These are phyloP conservation scores for Picathartes gymnocephalus DNA, from an alignment of 2,113 vertebrate species.

Conservation along the genomic window DNA sequence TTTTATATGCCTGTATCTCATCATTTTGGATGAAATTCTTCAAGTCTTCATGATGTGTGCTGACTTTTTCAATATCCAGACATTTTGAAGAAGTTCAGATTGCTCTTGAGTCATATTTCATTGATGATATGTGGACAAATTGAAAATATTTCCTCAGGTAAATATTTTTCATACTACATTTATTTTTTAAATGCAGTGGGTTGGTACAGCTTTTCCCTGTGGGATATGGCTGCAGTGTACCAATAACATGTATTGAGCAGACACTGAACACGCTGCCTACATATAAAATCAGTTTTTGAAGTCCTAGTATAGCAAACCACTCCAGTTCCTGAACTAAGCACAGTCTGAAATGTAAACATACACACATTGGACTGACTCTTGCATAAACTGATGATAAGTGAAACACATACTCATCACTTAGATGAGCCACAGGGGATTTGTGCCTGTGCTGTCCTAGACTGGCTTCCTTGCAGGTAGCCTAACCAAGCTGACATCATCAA, in stretches of 20 bases:
- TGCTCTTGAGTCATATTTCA: not conserved
- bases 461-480: not conserved
- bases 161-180: not conserved
- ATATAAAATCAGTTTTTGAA: not conserved
- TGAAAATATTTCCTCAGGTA: not conserved
- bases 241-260: not conserved
- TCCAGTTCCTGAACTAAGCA: not conserved
- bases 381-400: not conserved
- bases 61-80: not conserved
- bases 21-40: not conserved
- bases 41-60: not conserved
- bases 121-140: not conserved
- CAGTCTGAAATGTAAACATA: not conserved
- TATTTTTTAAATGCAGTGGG: not conserved
- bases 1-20: not conserved
- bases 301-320: not conserved
- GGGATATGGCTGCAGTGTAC: not conserved
- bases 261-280: rapidly evolving
- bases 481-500: not conserved
- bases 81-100: not conserved
- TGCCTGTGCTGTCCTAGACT: not conserved
- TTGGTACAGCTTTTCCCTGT: not conserved
- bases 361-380: rapidly evolving
- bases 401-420: not conserved
- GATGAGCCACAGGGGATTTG: not conserved